Conservation (phyloP, 2,888 invertebrate genomes). For the Baccha elongata region DNA sequence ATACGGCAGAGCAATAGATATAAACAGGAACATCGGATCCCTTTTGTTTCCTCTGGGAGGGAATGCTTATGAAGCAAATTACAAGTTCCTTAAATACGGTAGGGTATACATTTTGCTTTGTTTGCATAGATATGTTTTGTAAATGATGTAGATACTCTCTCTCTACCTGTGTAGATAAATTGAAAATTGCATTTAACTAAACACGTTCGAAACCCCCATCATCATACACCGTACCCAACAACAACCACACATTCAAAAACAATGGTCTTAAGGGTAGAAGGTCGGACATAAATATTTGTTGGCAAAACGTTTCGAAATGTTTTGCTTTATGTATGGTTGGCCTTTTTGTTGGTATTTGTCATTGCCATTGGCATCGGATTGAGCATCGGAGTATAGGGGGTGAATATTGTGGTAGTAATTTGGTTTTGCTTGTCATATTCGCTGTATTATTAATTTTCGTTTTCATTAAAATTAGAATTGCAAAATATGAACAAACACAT, state of each 20-base stretch:
- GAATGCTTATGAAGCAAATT: conserved; percentile 25
- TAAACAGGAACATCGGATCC: too few relatives aligned
- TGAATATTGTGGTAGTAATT: conserved; percentile 9
- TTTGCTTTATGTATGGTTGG: neutral
- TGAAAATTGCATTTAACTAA: conserved; percentile 49
- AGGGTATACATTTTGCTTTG: conserved; percentile 8
- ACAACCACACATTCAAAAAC: conserved; percentile 10
- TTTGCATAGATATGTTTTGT: conserved; percentile 19
- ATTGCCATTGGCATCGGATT: neutral
- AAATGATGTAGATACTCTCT: conserved; percentile 43
- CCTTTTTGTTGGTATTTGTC: conserved; percentile 31
- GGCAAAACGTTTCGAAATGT: conserved; percentile 32
- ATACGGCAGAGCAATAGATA: conserved; percentile 6
- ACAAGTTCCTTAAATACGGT: neutral
- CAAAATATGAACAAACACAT: conserved; percentile 32
- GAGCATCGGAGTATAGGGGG: neutral
- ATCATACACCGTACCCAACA: neutral
- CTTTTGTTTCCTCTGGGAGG: neutral
- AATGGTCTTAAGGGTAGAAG: conserved; percentile 1
- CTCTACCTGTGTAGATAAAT: conserved; percentile 36
- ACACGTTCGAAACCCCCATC: too few relatives aligned
- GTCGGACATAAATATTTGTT: conserved; percentile 32
- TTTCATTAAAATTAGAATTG: conserved; percentile 62
- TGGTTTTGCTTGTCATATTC: conserved; percentile 41
- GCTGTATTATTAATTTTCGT: conserved; percentile 54